These are phyloP conservation scores for Gobiocypris rarus DNA, from an alignment of 2,113 vertebrate species.

Conservation along the genomic window DNA sequence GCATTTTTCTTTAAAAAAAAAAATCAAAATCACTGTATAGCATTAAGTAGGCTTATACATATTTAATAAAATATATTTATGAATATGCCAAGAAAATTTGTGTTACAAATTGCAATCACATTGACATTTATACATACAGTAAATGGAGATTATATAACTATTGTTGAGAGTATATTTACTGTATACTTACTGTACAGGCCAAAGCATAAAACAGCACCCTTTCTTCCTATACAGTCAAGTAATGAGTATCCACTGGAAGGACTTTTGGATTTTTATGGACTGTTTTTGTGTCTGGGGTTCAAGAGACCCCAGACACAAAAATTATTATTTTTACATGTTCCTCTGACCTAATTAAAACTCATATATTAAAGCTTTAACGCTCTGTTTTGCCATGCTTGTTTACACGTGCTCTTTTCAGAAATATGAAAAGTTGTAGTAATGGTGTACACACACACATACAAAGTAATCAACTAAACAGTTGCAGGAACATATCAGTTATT, in stretches of 20 bases:
- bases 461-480: not conserved
- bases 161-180: not conserved
- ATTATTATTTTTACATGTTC: not conserved
- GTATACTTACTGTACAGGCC: not conserved
- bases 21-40: not conserved
- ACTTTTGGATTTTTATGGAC: not conserved
- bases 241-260: not conserved
- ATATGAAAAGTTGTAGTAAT: not conserved
- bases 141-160: no score
- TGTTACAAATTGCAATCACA: no score
- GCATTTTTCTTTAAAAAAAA: not conserved
- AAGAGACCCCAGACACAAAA: not conserved
- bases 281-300: not conserved
- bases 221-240: not conserved
- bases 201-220: not conserved
- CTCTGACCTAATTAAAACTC: not conserved
- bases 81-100: no score
- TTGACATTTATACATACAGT: no score
- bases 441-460: not conserved
- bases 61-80: no score
- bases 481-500: not conserved
- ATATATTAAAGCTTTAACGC: not conserved
- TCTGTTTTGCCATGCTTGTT: not conserved
- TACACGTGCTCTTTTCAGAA: not conserved
- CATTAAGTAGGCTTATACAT: not conserved